Conservation (phyloP, 2,113 vertebrate genomes). For the Ochotona princeps region DNA sequence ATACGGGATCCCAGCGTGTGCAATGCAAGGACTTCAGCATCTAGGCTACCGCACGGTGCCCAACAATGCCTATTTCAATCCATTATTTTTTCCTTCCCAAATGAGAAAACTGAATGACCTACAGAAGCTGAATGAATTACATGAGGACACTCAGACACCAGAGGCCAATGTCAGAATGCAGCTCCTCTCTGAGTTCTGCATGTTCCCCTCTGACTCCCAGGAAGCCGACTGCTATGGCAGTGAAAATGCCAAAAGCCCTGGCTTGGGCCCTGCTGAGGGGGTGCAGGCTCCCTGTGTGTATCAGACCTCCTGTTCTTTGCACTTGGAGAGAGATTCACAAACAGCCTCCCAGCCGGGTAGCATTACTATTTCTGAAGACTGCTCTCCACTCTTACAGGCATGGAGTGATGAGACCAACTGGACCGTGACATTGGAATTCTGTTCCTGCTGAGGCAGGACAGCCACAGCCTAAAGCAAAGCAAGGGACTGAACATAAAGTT, state of each 20-base stretch:
- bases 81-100: background rate
- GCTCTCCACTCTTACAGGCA: background rate
- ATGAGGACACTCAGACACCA: background rate
- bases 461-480: slow-evolving; percentile 48
- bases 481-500: slow-evolving; percentile 29
- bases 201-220: background rate
- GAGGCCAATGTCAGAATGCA: background rate
- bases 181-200: background rate
- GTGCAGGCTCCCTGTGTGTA: fast-evolving
- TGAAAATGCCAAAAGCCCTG: background rate
- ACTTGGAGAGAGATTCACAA: background rate
- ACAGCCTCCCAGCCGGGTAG: background rate
- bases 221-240: too few species aligned
- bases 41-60: too few species aligned
- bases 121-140: background rate
- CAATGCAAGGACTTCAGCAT: too few species aligned
- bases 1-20: too few species aligned
- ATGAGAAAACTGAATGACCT: background rate
- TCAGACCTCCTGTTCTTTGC: background rate
- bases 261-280: background rate
- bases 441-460: slow-evolving; percentile 42
- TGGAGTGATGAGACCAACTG: background rate
- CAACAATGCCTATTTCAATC: background rate
- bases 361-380: background rate
- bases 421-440: slow-evolving; percentile 16